Conservation (phyloP, 2,888 invertebrate species). For the Stegana nigrithorax region DNA sequence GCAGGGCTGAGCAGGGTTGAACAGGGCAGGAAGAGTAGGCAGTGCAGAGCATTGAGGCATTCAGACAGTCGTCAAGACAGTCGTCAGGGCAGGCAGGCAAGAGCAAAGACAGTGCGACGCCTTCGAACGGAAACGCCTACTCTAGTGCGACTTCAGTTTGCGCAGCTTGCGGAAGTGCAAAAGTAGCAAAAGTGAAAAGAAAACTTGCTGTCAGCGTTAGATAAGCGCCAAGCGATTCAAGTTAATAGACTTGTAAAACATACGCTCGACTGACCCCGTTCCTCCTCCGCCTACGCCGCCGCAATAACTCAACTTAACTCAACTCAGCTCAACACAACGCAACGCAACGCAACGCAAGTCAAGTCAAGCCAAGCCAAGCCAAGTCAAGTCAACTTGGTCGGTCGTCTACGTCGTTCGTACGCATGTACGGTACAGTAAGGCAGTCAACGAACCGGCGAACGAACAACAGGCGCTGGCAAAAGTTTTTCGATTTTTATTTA, state of each 20-base stretch:
- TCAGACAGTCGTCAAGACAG: neutral
- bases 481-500: conserved; percentile 49
- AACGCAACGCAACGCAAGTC: conserved; percentile 33
- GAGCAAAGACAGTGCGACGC: conserved; percentile 37
- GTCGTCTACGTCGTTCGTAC: too few species aligned
- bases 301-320: conserved; percentile 15
- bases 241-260: conserved; percentile 67
- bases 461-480: too few species aligned
- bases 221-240: conserved; percentile 63
- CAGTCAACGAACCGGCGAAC: too few species aligned
- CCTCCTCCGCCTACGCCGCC: neutral
- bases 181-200: conserved; percentile 60
- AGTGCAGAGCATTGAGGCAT: too few species aligned
- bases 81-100: too few species aligned
- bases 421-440: too few species aligned
- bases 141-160: conserved; percentile 31
- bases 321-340: neutral
- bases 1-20: too few species aligned
- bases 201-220: conserved; percentile 66
- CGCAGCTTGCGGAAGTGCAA: conserved; percentile 34
- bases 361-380: too few species aligned
- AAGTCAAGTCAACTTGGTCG: too few species aligned
- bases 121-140: conserved; percentile 45
- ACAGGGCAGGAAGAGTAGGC: too few species aligned
- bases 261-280: conserved; percentile 56